Percentiles rank a stretch among this genome's conserved stretches.
phyloP scores from a whole-genome alignment of 2,888 invertebrate species.

The Drosophila setosimentum region DNA sequence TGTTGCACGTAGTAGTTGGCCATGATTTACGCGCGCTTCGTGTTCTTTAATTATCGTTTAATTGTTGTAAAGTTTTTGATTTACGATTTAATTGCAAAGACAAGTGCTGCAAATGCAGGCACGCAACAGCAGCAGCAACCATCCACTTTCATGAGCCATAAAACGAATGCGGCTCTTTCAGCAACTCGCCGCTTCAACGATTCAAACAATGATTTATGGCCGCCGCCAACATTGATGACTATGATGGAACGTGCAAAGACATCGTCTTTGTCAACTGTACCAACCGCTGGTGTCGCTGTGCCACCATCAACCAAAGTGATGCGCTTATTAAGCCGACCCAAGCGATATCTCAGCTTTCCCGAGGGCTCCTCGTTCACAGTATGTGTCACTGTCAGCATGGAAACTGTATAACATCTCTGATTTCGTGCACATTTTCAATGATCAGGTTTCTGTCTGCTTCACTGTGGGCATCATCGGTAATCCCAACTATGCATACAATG shows the following conservation, averaged over 20 bases:
- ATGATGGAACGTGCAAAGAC: conserved; percentile 71
- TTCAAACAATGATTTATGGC: conserved; percentile 72
- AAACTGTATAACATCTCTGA: conserved; percentile 18
- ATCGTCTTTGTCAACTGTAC: conserved; percentile 21
- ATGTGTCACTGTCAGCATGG: conserved; percentile 68
- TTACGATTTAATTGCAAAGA: conserved; percentile 76
- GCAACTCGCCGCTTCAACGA: conserved; percentile 32
- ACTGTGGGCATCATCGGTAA: conserved; percentile 87
- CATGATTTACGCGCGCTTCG: conserved; percentile 72
- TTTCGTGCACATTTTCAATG: conserved; percentile 12
- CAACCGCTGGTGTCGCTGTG: background rate
- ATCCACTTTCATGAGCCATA: conserved; percentile 36
- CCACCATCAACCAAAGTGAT: conserved; percentile 14
- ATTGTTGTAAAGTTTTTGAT: conserved; percentile 77
- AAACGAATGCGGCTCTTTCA: conserved; percentile 37
- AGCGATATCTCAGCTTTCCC: conserved; percentile 86
- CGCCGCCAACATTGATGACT: conserved; percentile 70
- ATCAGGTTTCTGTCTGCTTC: conserved; percentile 87
- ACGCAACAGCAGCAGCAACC: conserved; percentile 5
- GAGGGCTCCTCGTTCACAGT: conserved; percentile 87
- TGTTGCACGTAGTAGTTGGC: conserved; percentile 39
- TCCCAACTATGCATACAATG: conserved; percentile 87
- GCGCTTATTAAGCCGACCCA: conserved; percentile 72
- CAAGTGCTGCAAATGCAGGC: conserved; percentile 61
- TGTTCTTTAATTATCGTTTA: conserved; percentile 78